These are phyloP conservation scores for Ceyx erithaca DNA, from an alignment of 2,797 vertebrate genomes.

Conservation along the genomic window DNA sequence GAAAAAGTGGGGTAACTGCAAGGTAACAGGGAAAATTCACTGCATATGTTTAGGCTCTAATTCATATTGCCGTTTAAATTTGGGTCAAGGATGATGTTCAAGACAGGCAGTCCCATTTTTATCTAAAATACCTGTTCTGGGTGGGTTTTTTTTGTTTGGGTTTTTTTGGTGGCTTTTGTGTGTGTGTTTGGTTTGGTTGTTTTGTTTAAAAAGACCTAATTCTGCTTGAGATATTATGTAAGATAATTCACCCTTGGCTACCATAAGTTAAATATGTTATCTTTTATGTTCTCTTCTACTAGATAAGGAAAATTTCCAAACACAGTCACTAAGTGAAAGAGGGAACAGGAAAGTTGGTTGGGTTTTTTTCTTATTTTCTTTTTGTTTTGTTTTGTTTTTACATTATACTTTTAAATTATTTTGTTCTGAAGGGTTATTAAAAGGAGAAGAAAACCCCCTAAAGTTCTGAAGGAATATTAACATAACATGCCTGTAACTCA, in stretches of 20 bases:
- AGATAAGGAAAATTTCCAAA: background rate
- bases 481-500: slow-evolving; percentile 89
- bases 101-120: background rate
- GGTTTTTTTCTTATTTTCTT: background rate
- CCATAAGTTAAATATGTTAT: background rate
- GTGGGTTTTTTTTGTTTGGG: rapidly evolving
- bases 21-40: background rate
- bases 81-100: background rate
- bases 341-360: background rate
- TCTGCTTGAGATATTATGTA: background rate
- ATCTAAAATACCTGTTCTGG: background rate
- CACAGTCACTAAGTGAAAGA: slow-evolving; percentile 26
- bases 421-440: slow-evolving; percentile 81
- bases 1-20: background rate
- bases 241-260: background rate
- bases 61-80: background rate
- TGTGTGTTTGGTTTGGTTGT: background rate
- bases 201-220: background rate
- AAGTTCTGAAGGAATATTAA: slow-evolving; percentile 86
- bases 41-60: background rate
- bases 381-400: slow-evolving; percentile 11
- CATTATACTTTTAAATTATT: slow-evolving; percentile 84
- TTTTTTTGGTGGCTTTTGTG: too few relatives aligned
- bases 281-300: background rate
- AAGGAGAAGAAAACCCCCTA: slow-evolving; percentile 83